These are phyloP conservation scores for Corythucha ciliata DNA, from an alignment of 2,888 invertebrate genomes.

Conservation along the genomic window DNA sequence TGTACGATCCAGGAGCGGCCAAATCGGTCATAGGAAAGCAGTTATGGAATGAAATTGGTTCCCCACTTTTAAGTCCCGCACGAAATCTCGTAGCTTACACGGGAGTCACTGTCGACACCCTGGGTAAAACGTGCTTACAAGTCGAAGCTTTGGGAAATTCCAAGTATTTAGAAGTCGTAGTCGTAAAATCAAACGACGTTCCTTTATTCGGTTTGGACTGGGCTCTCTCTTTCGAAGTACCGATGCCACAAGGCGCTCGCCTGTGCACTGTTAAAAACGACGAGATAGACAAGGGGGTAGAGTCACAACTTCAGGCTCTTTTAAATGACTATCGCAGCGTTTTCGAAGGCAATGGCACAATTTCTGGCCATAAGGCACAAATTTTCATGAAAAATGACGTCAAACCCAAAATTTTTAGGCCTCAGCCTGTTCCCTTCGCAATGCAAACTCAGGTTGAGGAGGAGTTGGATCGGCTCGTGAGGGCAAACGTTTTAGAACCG, in stretches of 20 bases:
- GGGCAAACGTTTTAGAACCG: background rate
- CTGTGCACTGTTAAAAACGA: too few species aligned
- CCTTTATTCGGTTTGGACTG: constrained; percentile 7
- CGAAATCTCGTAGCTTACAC: background rate
- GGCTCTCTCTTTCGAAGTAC: background rate
- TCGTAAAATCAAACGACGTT: constrained; percentile 1
- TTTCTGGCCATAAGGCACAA: background rate
- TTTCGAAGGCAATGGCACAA: background rate
- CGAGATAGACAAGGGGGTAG: too few species aligned
- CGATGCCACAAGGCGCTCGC: background rate
- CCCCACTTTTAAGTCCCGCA: background rate
- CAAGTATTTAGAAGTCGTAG: too few species aligned
- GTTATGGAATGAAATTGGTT: background rate
- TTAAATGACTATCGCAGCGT: background rate
- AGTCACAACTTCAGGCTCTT: too few species aligned
- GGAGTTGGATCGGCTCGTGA: background rate
- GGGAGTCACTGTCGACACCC: background rate
- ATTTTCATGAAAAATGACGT: background rate
- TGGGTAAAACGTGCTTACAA: background rate
- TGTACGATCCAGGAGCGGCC: too few species aligned
- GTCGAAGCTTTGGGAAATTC: too few species aligned
- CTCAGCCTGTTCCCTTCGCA: background rate
- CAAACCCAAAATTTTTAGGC: constrained; percentile 3
- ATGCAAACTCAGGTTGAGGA: constrained; percentile 7
- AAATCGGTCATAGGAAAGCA: background rate